Evolutionary conservation across 1,140 invertebrate species (phyloP).

Genomic region (Drosophila bocqueti): DNA sequence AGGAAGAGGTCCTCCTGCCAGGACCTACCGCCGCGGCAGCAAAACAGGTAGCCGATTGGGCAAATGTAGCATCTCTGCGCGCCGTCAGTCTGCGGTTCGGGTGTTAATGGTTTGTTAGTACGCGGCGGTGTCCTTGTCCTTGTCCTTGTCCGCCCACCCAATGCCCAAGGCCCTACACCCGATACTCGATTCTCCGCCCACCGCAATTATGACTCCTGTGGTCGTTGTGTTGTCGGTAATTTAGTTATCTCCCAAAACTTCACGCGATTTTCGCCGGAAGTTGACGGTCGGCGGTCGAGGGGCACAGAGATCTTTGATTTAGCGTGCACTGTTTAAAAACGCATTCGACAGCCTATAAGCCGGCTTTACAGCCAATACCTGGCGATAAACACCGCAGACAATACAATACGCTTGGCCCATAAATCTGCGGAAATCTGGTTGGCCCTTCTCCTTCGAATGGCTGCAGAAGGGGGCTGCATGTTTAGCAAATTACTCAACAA

Average conservation of each 20-base stretch:
- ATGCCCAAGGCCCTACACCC: background rate
- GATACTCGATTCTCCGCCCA: background rate
- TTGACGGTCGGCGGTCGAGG: conserved; percentile 50
- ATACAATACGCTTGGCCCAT: conserved; percentile 41
- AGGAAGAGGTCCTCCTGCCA: conserved; percentile 1
- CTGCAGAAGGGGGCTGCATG: conserved; percentile 34
- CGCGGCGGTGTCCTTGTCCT: conserved; percentile 52
- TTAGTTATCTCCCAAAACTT: conserved; percentile 66
- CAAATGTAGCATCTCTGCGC: conserved; percentile 3
- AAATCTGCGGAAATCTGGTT: conserved; percentile 49
- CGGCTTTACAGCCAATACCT: conserved; percentile 47
- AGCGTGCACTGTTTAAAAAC: conserved; percentile 79
- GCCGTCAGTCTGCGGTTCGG: conserved; percentile 66
- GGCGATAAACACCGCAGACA: conserved; percentile 58
- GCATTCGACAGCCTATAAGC: conserved; percentile 69
- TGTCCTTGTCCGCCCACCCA: conserved; percentile 27
- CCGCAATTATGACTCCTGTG: conserved; percentile 64
- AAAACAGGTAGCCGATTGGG: conserved; percentile 59
- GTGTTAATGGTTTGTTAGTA: conserved; percentile 83
- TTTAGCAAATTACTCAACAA: conserved; percentile 82
- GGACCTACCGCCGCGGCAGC: conserved; percentile 65
- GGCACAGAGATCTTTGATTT: conserved; percentile 78
- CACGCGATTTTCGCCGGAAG: conserved; percentile 70
- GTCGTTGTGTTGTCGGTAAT: conserved; percentile 54
- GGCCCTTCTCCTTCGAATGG: conserved; percentile 29